A percentile compares a stretch with the other conserved stretches of the same genome.
phyloP scores from a whole-genome alignment of 2,113 vertebrate genomes.

The Prinia subflava region DNA sequence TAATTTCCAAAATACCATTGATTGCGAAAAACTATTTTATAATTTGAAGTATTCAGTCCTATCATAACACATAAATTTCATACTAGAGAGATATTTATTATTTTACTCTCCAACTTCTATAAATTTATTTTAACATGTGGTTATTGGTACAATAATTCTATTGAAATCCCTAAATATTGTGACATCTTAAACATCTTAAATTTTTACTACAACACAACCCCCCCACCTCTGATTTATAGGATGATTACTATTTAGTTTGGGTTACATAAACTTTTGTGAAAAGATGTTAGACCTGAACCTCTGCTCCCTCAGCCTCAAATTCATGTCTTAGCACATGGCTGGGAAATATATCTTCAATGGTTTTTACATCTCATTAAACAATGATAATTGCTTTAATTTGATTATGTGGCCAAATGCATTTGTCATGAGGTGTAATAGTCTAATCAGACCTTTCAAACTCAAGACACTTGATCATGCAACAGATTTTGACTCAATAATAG shows the following conservation, averaged over 20 bases:
- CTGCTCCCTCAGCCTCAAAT: not conserved
- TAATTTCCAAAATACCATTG: not conserved
- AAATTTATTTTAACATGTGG: not conserved
- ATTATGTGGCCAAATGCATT: not conserved
- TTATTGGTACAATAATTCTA: not conserved
- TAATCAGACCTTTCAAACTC: not conserved
- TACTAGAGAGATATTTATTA: not conserved
- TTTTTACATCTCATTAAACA: not conserved
- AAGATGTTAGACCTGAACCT: not conserved
- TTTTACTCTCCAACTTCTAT: not conserved
- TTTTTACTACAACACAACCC: not conserved
- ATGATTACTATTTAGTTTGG: not conserved
- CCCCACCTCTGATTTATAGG: not conserved
- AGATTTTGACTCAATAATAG: not conserved
- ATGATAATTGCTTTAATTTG: not conserved
- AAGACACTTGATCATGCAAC: not conserved
- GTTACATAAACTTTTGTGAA: not conserved
- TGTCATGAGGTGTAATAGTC: not conserved
- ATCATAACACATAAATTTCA: not conserved
- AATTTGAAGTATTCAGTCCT: not conserved
- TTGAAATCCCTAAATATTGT: not conserved
- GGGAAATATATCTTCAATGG: not conserved
- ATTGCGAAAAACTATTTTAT: not conserved
- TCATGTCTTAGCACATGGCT: not conserved
- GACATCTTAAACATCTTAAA: not conserved